Percentiles rank a stretch among this genome's conserved stretches.
Evolutionary conservation across 2,797 vertebrate species (phyloP).

Genomic region (Falco berigora): DNA sequence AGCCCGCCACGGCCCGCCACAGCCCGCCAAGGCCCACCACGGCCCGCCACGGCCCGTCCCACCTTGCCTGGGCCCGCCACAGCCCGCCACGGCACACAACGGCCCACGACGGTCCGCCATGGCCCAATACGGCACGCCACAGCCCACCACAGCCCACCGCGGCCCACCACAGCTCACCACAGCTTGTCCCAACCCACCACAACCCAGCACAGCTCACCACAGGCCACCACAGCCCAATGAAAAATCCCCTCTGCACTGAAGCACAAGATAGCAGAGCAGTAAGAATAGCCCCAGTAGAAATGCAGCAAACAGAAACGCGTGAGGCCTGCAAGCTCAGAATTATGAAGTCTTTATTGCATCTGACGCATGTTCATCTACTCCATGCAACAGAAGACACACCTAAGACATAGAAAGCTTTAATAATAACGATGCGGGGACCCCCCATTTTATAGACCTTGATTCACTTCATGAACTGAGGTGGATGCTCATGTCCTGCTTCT

Average conservation of each 20-base stretch:
- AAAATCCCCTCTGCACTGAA: neutral
- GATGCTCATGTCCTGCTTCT: neutral
- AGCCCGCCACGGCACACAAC: no score
- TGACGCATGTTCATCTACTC: neutral
- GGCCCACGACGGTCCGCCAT: no score
- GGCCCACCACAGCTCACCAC: no score
- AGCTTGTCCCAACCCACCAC: no score
- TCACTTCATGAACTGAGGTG: neutral
- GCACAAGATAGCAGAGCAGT: neutral
- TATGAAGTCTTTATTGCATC: neutral
- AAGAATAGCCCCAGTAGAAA: neutral
- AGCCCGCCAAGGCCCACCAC: no score
- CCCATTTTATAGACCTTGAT: neutral
- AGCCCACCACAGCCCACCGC: no score
- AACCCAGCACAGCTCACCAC: no score
- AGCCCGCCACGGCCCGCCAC: no score
- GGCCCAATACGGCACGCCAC: no score
- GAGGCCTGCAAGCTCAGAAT: neutral
- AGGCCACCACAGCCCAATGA: no score
- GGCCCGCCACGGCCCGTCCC: no score
- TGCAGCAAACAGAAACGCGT: fast-evolving
- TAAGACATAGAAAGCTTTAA: neutral
- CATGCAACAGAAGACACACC: neutral
- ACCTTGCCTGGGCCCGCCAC: no score
- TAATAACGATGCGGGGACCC: neutral